These are phyloP conservation scores for Arge pagana DNA, from an alignment of 2,888 invertebrate genomes.

Conservation along the genomic window DNA sequence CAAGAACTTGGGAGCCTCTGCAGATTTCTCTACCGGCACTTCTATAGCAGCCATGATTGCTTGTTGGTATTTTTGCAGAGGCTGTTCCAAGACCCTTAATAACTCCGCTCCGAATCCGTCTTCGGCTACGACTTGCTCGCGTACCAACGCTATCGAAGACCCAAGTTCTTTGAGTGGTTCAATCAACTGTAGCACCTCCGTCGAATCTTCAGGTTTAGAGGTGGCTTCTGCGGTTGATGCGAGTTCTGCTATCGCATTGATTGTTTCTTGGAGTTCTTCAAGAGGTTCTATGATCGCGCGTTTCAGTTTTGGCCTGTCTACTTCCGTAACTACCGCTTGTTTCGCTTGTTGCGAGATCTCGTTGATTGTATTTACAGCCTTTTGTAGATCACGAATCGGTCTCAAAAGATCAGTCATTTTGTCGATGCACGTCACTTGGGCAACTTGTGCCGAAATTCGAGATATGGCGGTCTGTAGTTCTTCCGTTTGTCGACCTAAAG, in stretches of 20 bases:
- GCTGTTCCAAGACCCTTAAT: constrained; percentile 26
- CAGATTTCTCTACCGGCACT: constrained; percentile 55
- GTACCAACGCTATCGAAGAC: constrained; percentile 14
- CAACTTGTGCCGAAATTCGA: not conserved
- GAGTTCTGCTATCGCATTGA: not conserved
- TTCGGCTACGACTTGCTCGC: constrained; percentile 21
- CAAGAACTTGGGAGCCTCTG: constrained; percentile 17
- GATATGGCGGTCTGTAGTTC: constrained; percentile 19
- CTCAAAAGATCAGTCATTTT: constrained; percentile 21
- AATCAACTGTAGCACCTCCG: not conserved
- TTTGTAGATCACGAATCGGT: constrained; percentile 26
- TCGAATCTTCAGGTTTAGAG: constrained; percentile 21
- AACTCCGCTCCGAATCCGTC: constrained; percentile 26
- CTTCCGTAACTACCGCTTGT: constrained; percentile 15
- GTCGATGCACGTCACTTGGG: not conserved
- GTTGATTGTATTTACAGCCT: constrained; percentile 23
- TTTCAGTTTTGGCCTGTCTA: constrained; percentile 3
- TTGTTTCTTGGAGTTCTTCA: constrained; percentile 5
- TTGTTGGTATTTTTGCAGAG: constrained; percentile 26
- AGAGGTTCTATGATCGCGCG: constrained; percentile 11
- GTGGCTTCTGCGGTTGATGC: constrained; percentile 19
- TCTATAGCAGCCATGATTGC: constrained; percentile 23
- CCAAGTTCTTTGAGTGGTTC: constrained; percentile 20
- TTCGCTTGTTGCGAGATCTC: constrained; percentile 20
- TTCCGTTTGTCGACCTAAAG: constrained; percentile 23